These are phyloP conservation scores for Sebastes trivittatus DNA, from an alignment of 2,797 vertebrate species.

Conservation along the genomic window DNA sequence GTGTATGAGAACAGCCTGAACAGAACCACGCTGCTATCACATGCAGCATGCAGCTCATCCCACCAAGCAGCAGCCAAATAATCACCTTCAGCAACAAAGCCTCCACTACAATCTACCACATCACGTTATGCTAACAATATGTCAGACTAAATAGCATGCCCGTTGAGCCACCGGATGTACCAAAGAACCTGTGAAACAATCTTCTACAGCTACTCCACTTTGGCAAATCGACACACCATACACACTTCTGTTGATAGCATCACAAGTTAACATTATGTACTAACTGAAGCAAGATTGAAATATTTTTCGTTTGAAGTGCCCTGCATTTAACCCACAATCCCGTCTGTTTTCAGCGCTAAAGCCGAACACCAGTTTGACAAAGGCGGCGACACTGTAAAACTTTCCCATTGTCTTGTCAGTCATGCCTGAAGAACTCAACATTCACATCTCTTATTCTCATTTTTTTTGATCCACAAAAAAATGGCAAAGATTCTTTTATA, in stretches of 20 bases:
- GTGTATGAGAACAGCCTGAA: too few relatives aligned
- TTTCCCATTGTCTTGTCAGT: constrained; percentile 85
- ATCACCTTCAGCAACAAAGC: neutral
- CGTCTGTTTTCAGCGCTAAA: constrained; percentile 20
- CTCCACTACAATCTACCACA: neutral
- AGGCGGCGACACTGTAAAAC: constrained; percentile 65
- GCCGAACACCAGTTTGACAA: constrained; percentile 49
- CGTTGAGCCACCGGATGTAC: neutral
- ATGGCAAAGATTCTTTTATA: constrained; percentile 83
- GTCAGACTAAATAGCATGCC: neutral
- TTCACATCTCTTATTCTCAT: constrained; percentile 67
- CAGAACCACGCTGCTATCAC: neutral
- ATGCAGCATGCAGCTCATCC: neutral
- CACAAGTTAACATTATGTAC: neutral
- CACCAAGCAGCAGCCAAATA: neutral
- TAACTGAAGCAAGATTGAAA: neutral
- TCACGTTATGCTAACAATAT: neutral
- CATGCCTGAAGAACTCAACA: constrained; percentile 72
- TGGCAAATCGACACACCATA: neutral
- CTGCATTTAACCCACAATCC: constrained; percentile 55
- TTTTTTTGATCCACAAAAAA: constrained; percentile 81
- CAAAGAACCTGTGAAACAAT: neutral
- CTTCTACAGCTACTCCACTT: neutral
- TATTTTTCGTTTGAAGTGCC: constrained; percentile 27
- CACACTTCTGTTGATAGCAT: neutral